A percentile compares a stretch with the other conserved stretches of the same genome.
These are phyloP conservation scores for Crepidodera aurea DNA, from an alignment of 2,888 invertebrate genomes.

Conservation along the genomic window DNA sequence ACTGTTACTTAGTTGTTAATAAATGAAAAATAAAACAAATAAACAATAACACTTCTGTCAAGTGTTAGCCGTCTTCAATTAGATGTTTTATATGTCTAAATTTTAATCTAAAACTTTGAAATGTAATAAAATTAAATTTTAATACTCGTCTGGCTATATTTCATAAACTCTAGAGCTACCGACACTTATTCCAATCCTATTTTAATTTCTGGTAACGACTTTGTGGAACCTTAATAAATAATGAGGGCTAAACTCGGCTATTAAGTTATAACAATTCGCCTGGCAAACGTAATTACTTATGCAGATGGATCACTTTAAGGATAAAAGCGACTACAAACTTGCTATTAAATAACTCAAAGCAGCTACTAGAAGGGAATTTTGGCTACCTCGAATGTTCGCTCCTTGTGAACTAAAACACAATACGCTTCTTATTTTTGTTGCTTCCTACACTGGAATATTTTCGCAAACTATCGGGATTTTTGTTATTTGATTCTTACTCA, in stretches of 20 bases:
- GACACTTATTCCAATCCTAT: background rate
- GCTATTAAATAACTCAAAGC: slow-evolving; percentile 29
- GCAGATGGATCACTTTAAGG: slow-evolving; percentile 33
- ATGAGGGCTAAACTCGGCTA: slow-evolving; percentile 23
- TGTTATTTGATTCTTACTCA: too few relatives aligned
- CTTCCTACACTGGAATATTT: too few relatives aligned
- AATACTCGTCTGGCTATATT: too few relatives aligned
- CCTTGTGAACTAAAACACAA: background rate
- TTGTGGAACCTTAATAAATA: slow-evolving; percentile 28
- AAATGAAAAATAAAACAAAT: too few relatives aligned
- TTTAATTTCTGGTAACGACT: slow-evolving; percentile 9
- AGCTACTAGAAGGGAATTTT: background rate
- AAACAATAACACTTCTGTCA: too few relatives aligned
- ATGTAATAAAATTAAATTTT: too few relatives aligned
- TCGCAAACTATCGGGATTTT: too few relatives aligned
- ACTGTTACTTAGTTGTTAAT: too few relatives aligned
- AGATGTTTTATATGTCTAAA: too few relatives aligned
- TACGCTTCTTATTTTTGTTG: too few relatives aligned
- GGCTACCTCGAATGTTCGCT: background rate
- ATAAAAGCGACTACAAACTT: slow-evolving; percentile 24
- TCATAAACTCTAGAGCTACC: background rate
- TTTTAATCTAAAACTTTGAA: too few relatives aligned
- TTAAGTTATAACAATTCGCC: slow-evolving; percentile 35
- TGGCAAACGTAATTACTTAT: slow-evolving; percentile 36
- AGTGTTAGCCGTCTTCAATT: too few relatives aligned